Evolutionary conservation across 35 echinoderm and acorn worm species (phyloP).

Genomic region (Stichopus chloronotus): DNA sequence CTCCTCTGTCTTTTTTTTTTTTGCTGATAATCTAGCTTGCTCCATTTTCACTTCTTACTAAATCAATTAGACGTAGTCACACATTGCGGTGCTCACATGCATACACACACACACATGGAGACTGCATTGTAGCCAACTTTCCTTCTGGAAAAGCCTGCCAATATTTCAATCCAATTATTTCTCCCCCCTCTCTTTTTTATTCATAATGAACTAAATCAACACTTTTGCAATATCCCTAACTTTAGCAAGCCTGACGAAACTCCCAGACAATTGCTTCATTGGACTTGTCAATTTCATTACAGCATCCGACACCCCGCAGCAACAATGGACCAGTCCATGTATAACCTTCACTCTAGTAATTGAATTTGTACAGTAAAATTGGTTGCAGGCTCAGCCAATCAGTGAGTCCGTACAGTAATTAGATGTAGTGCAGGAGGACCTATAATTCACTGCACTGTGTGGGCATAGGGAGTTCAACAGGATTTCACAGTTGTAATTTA

Average conservation of each 20-base stretch:
- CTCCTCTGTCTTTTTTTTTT: neutral
- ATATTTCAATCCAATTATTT: neutral
- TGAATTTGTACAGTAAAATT: conserved; percentile 61
- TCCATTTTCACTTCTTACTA: neutral
- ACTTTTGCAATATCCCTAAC: too few relatives aligned
- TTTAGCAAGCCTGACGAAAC: too few relatives aligned
- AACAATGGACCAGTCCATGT: conserved; percentile 40
- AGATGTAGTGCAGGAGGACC: conserved; percentile 50
- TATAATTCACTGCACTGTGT: conserved; percentile 59
- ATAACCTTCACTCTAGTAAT: conserved; percentile 51
- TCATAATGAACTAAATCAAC: too few relatives aligned
- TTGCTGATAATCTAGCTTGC: neutral
- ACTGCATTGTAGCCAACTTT: neutral
- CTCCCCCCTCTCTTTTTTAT: neutral
- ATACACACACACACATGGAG: too few relatives aligned
- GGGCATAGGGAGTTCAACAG: conserved; percentile 3
- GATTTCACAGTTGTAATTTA: conserved; percentile 57
- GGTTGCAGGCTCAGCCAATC: conserved; percentile 41
- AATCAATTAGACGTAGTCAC: too few relatives aligned
- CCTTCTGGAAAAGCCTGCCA: neutral
- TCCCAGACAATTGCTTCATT: conserved; percentile 25
- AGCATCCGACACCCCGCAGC: neutral
- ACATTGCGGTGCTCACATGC: too few relatives aligned
- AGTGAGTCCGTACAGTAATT: conserved; percentile 44
- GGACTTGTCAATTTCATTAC: conserved; percentile 16